Evolutionary conservation across 37 sponge, comb jelly and placozoan species (phyloP), one percentile per base, ranked within the genome.

Genomic region (Beroe forskalii): DNA sequence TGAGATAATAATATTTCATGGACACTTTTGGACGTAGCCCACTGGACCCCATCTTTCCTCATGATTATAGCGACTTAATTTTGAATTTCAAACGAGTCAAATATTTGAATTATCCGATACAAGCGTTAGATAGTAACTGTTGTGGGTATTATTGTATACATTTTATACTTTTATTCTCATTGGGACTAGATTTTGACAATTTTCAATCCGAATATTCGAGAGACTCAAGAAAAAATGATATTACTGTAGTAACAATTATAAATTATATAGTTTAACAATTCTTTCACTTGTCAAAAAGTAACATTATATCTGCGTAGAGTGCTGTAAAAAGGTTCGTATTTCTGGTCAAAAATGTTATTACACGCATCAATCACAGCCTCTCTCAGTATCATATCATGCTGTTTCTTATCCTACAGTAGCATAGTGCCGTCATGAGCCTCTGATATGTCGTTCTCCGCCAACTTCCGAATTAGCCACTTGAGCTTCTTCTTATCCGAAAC

Each of bases 81-180:
- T 23, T 1, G 9, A 17, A 20, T 6, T 72, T 38, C 40, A 33
- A 72, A 6, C 4, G 14, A 6, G 9, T 36, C 30, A 72, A 4
- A 72, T 36, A 72, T 33, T 32, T 72, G 28, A 66, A n/a, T n/a
- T n/a, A 8, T 25, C 27, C 6, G 28, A 8, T 66, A 8, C 67
- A 66, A 66, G n/a, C 30, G 28, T 8, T 8, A 25, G 23, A 6
- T 66, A 66, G 27, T 66, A 25, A 8, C 6, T n/a, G 28, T 8
- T 72, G 76, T 72, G 76, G 76, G 27, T 72, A 72, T 72, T 72
- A 23, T 72, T 72, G 76, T 36, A 27, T 32, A 8, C 76, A 72
- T 72, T 72, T 72, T 33, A 2, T 72, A 38, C 22, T 38, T 33
- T 17, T 6, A 8, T 32, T 72, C 37, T 72, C 40, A 33, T 32